Evolutionary conservation across 2,888 invertebrate genomes (phyloP), one percentile per base, ranked within the genome.

Genomic region (Eueremaeus valkanovi): DNA sequence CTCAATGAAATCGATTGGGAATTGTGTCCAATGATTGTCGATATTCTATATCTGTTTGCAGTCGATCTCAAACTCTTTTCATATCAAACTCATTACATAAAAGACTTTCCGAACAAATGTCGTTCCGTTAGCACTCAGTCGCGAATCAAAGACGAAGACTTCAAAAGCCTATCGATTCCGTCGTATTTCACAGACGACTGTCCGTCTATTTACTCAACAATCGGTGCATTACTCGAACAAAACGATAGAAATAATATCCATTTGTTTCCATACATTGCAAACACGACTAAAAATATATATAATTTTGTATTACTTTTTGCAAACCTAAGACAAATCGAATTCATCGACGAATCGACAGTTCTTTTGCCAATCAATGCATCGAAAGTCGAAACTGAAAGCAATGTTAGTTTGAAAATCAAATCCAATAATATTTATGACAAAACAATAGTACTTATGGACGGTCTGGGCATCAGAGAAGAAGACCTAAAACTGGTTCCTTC

Each of bases 11-110:
- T 72, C 24, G 61, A 63, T 40, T 76, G 45, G 49, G 61, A 74
- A 24, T 68, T 72, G 68, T 63, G 72, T 42, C 63, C 24, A 40
- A 55, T 66, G 33, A 63, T 76, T 16, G 51, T 75, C 11, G 70
- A 78, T 72, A 61, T 78, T 18, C 42, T 78, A 55, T 76, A 73
- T 13, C 45, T 76, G 61, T 68, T 76, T 79, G 80, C 77, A 78
- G 82, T 87, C 58, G 93, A 95, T 84, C 86, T 95, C 80, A 87
- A 88, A 75, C 85, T 92, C 75, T 85, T 87, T 0, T 84, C 86
- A 33, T 95, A 92, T 80, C 86, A 88, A 1, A 87, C 90, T 79
- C 90, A 92, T 83, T 96, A 96, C 82, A 90, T 92, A 86, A 84
- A 91, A 78, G 95, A 95, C 84, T 93, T 90, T 81, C 94, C 95